Conservation (phyloP, 1,140 invertebrate genomes). For the Homarus americanus region DNA sequence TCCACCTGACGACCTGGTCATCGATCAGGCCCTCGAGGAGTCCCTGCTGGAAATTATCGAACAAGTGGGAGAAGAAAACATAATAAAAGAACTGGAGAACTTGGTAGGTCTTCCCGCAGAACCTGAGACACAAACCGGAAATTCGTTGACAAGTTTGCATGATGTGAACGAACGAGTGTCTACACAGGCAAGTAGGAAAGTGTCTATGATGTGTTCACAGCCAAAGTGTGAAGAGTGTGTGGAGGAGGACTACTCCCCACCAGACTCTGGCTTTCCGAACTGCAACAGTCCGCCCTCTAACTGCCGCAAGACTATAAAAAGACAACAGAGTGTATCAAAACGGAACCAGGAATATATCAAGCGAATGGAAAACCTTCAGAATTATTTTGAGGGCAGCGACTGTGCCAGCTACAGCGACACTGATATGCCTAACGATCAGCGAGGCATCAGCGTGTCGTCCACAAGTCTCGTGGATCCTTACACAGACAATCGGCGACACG, state of each 20-base stretch:
- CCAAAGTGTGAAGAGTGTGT: background rate
- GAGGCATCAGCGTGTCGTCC: constrained; percentile 39
- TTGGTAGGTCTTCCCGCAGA: background rate
- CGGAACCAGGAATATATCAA: constrained; percentile 19
- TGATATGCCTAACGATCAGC: background rate
- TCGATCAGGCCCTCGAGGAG: background rate
- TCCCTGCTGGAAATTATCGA: constrained; percentile 41
- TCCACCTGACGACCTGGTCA: background rate
- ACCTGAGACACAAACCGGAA: background rate
- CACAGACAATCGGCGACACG: background rate
- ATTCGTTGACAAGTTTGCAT: background rate
- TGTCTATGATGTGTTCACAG: no score
- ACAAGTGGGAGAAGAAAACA: constrained; percentile 40
- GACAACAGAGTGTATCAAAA: background rate
- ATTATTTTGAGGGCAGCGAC: constrained; percentile 26
- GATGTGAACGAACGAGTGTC: background rate
- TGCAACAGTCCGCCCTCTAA: background rate
- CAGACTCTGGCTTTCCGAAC: constrained; percentile 22
- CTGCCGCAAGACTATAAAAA: constrained; percentile 4
- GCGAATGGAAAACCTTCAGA: constrained; percentile 4
- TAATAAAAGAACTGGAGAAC: constrained; percentile 42
- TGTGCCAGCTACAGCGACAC: constrained; percentile 34
- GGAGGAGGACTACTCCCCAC: constrained; percentile 27
- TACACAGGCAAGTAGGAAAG: background rate
- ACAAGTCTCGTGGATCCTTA: constrained; percentile 19